Percentiles rank a stretch among this genome's conserved stretches.
These are phyloP conservation scores for Drosophila stalkeri DNA, from an alignment of 2,888 invertebrate species.

Conservation along the genomic window DNA sequence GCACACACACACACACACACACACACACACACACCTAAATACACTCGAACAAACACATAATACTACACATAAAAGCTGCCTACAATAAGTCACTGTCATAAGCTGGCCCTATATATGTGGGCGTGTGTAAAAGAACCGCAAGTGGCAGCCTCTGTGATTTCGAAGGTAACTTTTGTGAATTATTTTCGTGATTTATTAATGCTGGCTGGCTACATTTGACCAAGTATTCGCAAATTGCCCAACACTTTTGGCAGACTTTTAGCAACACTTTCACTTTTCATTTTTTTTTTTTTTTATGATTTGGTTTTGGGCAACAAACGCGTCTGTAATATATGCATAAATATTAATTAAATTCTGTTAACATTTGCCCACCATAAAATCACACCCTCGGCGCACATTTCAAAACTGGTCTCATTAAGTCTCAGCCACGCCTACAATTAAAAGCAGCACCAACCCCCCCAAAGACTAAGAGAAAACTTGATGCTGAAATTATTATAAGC, in stretches of 20 bases:
- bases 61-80: slow-evolving; percentile 9
- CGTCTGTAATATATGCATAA: slow-evolving; percentile 18
- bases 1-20: slow-evolving; percentile 11
- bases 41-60: slow-evolving; percentile 14
- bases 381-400: slow-evolving; percentile 42
- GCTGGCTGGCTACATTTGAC: slow-evolving; percentile 36
- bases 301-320: too few species aligned
- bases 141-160: slow-evolving; percentile 49
- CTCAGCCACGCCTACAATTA: slow-evolving; percentile 68
- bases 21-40: neutral
- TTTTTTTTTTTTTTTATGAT: neutral
- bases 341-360: slow-evolving; percentile 46
- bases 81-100: slow-evolving; percentile 76
- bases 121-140: slow-evolving; percentile 28
- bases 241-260: slow-evolving; percentile 35
- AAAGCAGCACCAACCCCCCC: slow-evolving; percentile 28
- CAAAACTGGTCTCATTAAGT: slow-evolving; percentile 53
- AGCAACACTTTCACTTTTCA: slow-evolving; percentile 5
- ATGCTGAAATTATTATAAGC: slow-evolving; percentile 54
- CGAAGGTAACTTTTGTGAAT: slow-evolving; percentile 65
- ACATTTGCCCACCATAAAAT: slow-evolving; percentile 20
- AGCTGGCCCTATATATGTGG: slow-evolving; percentile 23
- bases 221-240: slow-evolving; percentile 31
- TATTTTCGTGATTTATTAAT: slow-evolving; percentile 64
- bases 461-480: slow-evolving; percentile 20